A percentile compares a stretch with the other conserved stretches of the same genome.
These are phyloP conservation scores for Gymnogyps californianus DNA, from an alignment of 2,113 vertebrate genomes.

Conservation along the genomic window DNA sequence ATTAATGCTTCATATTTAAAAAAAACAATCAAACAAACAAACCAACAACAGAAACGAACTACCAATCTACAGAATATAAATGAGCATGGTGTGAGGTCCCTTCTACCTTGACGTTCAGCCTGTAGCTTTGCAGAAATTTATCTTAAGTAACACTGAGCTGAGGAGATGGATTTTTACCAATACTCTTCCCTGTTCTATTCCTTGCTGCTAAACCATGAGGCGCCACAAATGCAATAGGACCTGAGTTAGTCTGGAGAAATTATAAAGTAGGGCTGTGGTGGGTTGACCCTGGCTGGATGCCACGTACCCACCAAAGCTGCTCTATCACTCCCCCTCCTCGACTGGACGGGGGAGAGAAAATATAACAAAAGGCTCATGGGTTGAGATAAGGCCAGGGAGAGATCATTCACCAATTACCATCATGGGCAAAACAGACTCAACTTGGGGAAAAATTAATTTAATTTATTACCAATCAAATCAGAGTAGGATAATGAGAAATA, in stretches of 20 bases:
- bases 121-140: not conserved
- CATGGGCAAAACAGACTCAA: no score
- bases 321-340: no score
- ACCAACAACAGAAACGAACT: not conserved
- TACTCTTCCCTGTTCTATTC: not conserved
- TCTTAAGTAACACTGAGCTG: not conserved
- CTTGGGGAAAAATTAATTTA: no score
- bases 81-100: not conserved
- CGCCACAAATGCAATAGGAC: not conserved
- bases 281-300: no score
- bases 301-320: no score
- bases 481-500: no score
- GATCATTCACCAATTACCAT: no score
- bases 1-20: not conserved
- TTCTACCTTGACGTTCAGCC: not conserved
- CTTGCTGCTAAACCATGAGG: not conserved
- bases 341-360: no score
- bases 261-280: not conserved
- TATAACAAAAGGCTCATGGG: no score
- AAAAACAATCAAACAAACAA: not conserved
- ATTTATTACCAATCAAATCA: no score
- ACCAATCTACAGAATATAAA: not conserved
- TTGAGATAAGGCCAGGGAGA: no score
- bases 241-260: not conserved
- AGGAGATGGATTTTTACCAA: not conserved